Evolutionary conservation across 64 coral and sea anemone species (phyloP).

Genomic region (Exaiptasia diaphana): DNA sequence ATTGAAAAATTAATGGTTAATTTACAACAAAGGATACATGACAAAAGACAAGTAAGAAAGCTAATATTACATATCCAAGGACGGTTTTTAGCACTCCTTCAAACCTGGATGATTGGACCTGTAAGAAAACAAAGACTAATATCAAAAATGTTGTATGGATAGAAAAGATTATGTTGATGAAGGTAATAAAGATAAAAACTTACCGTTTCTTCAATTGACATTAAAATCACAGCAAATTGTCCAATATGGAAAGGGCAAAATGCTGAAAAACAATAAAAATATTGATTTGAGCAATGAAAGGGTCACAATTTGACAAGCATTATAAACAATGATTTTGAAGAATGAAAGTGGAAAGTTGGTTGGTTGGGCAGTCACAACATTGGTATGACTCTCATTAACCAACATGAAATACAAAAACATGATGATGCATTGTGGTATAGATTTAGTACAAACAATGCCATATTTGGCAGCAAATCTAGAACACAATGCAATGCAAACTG

Average conservation of each 20-base stretch:
- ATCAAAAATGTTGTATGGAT: not conserved
- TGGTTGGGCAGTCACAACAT: no score
- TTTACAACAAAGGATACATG: slow-evolving; percentile 64
- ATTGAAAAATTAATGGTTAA: no score
- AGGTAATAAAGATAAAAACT: slow-evolving; percentile 5
- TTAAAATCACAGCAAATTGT: slow-evolving; percentile 79
- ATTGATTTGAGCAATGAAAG: not conserved
- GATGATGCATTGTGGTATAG: no score
- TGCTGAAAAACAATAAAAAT: slow-evolving; percentile 55
- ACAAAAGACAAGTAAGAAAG: slow-evolving; percentile 41
- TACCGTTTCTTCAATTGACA: slow-evolving; percentile 86
- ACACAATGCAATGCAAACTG: no score
- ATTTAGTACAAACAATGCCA: no score
- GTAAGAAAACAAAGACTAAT: not conserved
- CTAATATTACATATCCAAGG: slow-evolving; percentile 72
- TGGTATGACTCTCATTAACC: no score
- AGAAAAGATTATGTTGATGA: not conserved
- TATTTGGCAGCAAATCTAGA: no score
- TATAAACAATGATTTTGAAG: no score
- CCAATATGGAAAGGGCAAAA: slow-evolving; percentile 99
- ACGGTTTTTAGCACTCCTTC: slow-evolving; percentile 66
- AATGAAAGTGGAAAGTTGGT: no score
- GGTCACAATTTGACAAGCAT: not conserved
- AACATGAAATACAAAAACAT: no score
- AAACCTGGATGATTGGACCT: slow-evolving; percentile 66